Percentiles rank a stretch among this genome's conserved stretches.
Evolutionary conservation across 1,140 invertebrate species (phyloP).

Genomic region (Pachypsylla venusta): DNA sequence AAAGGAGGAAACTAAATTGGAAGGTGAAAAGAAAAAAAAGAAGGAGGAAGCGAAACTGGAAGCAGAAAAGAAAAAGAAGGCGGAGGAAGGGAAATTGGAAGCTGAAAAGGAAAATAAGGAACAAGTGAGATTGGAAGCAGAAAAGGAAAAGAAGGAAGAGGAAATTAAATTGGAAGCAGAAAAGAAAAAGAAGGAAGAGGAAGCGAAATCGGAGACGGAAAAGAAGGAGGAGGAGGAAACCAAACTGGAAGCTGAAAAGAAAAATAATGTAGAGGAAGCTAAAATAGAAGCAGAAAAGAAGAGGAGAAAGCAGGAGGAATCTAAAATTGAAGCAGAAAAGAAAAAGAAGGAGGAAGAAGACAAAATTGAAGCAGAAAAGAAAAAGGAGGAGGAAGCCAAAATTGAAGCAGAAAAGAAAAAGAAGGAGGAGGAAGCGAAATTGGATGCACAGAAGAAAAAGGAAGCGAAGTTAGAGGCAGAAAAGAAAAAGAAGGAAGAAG

Average conservation of each 20-base stretch:
- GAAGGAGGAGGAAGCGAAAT: constrained; percentile 17
- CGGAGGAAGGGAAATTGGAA: constrained; percentile 15
- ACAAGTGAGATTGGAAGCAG: constrained; percentile 5
- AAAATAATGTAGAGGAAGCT: constrained; percentile 18
- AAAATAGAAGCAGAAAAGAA: constrained; percentile 17
- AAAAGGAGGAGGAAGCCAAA: constrained; percentile 22
- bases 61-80: constrained; percentile 3
- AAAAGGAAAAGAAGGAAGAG: neutral
- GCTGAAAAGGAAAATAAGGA: neutral
- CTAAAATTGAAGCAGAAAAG: constrained; percentile 20
- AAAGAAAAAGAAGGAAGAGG: constrained; percentile 10
- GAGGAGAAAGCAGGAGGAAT: constrained; percentile 23
- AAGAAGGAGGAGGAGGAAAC: constrained; percentile 22
- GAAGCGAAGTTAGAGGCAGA: constrained; percentile 15
- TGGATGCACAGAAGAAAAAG: constrained; percentile 14
- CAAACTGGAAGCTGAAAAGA: constrained; percentile 21
- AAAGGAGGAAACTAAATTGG: constrained; percentile 10
- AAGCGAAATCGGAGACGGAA: constrained; percentile 15
- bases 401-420: constrained; percentile 20
- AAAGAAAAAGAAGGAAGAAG: constrained; percentile 17
- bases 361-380: constrained; percentile 19
- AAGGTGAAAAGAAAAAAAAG: constrained; percentile 15
- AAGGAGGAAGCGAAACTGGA: constrained; percentile 11
- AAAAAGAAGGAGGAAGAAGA: constrained; percentile 21
- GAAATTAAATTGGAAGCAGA: constrained; percentile 13